Evolutionary conservation across 2,113 vertebrate genomes (phyloP).

Genomic region (Calyptomena viridis): DNA sequence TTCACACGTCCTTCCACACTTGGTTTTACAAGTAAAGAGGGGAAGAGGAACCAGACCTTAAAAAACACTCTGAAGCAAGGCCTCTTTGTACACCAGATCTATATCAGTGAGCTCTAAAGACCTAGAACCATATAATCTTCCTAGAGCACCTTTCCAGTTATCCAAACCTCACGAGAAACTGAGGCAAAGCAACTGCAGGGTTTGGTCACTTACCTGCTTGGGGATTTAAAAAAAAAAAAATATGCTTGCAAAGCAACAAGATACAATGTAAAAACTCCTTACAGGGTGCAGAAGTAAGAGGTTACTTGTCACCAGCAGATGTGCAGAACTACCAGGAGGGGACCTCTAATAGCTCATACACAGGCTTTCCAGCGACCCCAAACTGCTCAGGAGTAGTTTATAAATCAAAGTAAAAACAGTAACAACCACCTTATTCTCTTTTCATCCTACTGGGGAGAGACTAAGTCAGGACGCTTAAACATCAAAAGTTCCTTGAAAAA

Average conservation of each 20-base stretch:
- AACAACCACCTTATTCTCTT: not conserved
- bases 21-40: not conserved
- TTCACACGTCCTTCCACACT: not conserved
- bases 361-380: rapidly evolving
- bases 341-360: not conserved
- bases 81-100: not conserved
- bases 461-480: not conserved
- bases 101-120: not conserved
- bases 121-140: not conserved
- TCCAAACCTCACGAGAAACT: not conserved
- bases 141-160: not conserved
- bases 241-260: not conserved
- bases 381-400: not conserved
- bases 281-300: not conserved
- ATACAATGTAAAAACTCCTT: not conserved
- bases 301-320: not conserved
- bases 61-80: not conserved
- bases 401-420: not conserved
- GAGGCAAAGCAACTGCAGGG: not conserved
- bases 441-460: not conserved
- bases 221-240: not conserved
- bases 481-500: not conserved
- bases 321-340: not conserved
- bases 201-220: not conserved
- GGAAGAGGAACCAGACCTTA: not conserved